These are phyloP conservation scores for Sebastes oblongus DNA, from an alignment of 2,797 vertebrate genomes.

Conservation along the genomic window DNA sequence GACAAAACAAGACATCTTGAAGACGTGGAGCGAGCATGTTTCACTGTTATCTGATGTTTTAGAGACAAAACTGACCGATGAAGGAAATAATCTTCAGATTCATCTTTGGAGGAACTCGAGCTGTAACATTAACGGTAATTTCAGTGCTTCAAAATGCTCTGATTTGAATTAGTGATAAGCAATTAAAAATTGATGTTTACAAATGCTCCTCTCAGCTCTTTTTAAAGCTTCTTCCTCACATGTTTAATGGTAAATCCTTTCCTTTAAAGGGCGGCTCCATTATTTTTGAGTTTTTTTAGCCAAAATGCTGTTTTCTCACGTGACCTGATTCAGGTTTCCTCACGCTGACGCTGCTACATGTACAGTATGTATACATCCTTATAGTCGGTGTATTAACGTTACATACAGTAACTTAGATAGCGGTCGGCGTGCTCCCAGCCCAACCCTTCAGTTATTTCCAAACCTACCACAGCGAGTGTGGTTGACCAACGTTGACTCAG, in stretches of 20 bases:
- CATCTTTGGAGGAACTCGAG: not conserved
- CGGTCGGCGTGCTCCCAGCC: too few relatives aligned
- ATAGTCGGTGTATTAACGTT: too few relatives aligned
- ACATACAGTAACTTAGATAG: too few relatives aligned
- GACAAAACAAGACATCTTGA: not conserved
- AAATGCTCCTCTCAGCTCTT: not conserved
- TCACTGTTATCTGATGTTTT: not conserved
- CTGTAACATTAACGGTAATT: not conserved
- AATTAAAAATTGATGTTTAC: not conserved
- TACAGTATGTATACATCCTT: too few relatives aligned
- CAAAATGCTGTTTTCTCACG: fast-evolving
- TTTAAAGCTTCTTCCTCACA: not conserved
- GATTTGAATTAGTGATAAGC: not conserved
- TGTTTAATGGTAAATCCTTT: not conserved
- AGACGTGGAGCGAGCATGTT: not conserved
- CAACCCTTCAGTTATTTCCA: too few relatives aligned
- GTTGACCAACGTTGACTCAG: too few relatives aligned
- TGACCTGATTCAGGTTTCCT: too few relatives aligned
- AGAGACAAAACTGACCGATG: too few relatives aligned
- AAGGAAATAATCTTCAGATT: too few relatives aligned
- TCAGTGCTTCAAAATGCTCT: not conserved
- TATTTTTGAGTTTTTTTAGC: too few relatives aligned
- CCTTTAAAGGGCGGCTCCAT: not conserved
- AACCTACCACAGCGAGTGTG: too few relatives aligned
- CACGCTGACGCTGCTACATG: too few relatives aligned